These are phyloP conservation scores for Philypnodon macrostomus DNA, from an alignment of 2,797 vertebrate species.

Conservation along the genomic window DNA sequence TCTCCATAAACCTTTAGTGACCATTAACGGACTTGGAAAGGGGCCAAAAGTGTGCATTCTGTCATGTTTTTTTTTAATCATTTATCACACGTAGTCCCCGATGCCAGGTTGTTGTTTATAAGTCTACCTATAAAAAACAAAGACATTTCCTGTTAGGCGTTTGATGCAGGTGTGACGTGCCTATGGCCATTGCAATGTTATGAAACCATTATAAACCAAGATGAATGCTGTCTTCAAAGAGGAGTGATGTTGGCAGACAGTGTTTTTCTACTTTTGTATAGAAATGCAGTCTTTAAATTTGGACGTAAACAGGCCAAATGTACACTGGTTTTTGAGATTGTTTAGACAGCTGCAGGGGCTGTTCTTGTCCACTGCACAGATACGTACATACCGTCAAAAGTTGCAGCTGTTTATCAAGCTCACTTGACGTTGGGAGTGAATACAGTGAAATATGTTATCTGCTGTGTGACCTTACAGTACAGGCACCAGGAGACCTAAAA, in stretches of 20 bases:
- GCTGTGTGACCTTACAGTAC: slow-evolving; percentile 15
- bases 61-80: slow-evolving; percentile 8
- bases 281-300: slow-evolving; percentile 23
- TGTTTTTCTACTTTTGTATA: slow-evolving; percentile 20
- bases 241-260: slow-evolving; percentile 15
- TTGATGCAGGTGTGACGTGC: slow-evolving; percentile 20
- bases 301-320: slow-evolving; percentile 41
- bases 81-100: slow-evolving; percentile 21
- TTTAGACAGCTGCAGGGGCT: slow-evolving; percentile 30
- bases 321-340: slow-evolving; percentile 16
- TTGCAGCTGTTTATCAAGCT: slow-evolving; percentile 13
- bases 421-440: slow-evolving; percentile 5
- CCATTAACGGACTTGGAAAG: slow-evolving; percentile 42
- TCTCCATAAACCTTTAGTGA: slow-evolving; percentile 39
- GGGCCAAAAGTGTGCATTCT: slow-evolving; percentile 36
- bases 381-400: slow-evolving; percentile 9
- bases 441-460: slow-evolving; percentile 24
- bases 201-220: slow-evolving; percentile 7
- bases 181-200: slow-evolving; percentile 17
- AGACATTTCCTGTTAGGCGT: slow-evolving; percentile 21
- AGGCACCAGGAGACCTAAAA: slow-evolving; percentile 14
- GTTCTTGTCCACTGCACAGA: slow-evolving; percentile 11
- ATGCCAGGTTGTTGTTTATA: slow-evolving; percentile 38
- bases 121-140: slow-evolving; percentile 11
- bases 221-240: slow-evolving; percentile 9